Base-by-base conservation (phyloP, 2,113 vertebrate genomes). In the Ellobius talpinus region DNA sequence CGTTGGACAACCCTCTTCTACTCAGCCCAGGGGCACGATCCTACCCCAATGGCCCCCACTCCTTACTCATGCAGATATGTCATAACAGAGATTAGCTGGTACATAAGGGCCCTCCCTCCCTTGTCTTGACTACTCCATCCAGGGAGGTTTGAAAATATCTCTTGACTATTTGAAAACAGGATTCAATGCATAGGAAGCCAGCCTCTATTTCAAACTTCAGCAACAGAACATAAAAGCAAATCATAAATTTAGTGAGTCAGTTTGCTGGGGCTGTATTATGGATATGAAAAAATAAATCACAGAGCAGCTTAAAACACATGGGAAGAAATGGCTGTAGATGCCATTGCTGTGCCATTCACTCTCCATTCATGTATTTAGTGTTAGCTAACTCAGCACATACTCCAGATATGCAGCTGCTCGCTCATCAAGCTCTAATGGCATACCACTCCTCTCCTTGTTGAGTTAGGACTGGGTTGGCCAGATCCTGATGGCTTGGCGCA, bases 51-150 rank as follows among this genome's bases (percentile, higher is more conserved):
- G 92, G 77, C 79, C 89, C 58, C 81, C 19, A 13, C 29, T 76
- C 84, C 94, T 98, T 81, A 55, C 94, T 97, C 97, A 96, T 90
- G 93, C 13, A 90, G 93, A 94, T 50, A 65, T 97, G 96, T 97
- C 98, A 97, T 97, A 97, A 97, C 96, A 97, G 97, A 97, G 97
- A 97, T 98, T 96, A 98, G 82, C 13, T n/a, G 39, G 77, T 50
- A 74, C 65, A 7, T 50, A 85, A 65, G 84, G n/a, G 13, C 65
- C 89, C 36, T 72, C 84, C 92, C 66, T 73, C 90, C 79, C 79
- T 66, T 52, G 87, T 52, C 55, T 76, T 47, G 45, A 63, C 65
- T 10, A 73, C 52, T 79, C 63, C 8, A 12, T 63, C 87, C 84
- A 65, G 78, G 78, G 72, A 90, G 58, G 78, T 96, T 89, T 52